Conservation (phyloP, 1,140 invertebrate genomes). For the Phthorimaea operculella region DNA sequence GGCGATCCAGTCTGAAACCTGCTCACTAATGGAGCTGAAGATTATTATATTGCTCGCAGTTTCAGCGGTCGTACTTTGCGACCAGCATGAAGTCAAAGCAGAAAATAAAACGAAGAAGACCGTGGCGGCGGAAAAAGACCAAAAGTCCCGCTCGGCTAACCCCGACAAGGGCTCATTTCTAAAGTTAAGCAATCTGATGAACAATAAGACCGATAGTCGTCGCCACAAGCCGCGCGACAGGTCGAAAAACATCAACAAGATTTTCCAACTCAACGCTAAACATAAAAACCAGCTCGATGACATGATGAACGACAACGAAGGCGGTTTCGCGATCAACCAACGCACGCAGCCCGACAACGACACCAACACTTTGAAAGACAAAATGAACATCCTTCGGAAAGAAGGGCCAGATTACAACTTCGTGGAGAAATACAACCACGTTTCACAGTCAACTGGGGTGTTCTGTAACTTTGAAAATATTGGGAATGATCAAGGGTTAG, state of each 20-base stretch:
- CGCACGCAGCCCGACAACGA: slow-evolving; percentile 35
- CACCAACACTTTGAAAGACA: slow-evolving; percentile 32
- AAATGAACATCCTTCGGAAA: slow-evolving; percentile 35
- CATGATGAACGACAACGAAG: slow-evolving; percentile 61
- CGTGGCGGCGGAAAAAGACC: slow-evolving; percentile 56
- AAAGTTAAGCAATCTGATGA: slow-evolving; percentile 35
- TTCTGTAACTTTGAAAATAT: slow-evolving; percentile 53
- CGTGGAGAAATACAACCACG: slow-evolving; percentile 31
- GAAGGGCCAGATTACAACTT: slow-evolving; percentile 38
- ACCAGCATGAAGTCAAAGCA: slow-evolving; percentile 43
- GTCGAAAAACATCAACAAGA: slow-evolving; percentile 41
- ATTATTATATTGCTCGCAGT: slow-evolving; percentile 34
- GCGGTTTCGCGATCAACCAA: slow-evolving; percentile 36
- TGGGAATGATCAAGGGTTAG: slow-evolving; percentile 23
- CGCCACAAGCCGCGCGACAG: slow-evolving; percentile 23
- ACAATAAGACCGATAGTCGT: slow-evolving; percentile 40
- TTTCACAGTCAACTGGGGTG: slow-evolving; percentile 55
- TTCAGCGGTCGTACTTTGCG: slow-evolving; percentile 31
- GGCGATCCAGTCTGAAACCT: slow-evolving; percentile 25
- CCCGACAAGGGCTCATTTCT: slow-evolving; percentile 42
- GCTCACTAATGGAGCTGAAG: slow-evolving; percentile 53
- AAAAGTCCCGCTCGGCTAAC: slow-evolving; percentile 42
- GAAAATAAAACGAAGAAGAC: slow-evolving; percentile 50
- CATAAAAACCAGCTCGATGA: slow-evolving; percentile 25
- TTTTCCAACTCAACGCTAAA: slow-evolving; percentile 34